Conservation (phyloP, 1,140 invertebrate species). For the Laodelphax striatellus region DNA sequence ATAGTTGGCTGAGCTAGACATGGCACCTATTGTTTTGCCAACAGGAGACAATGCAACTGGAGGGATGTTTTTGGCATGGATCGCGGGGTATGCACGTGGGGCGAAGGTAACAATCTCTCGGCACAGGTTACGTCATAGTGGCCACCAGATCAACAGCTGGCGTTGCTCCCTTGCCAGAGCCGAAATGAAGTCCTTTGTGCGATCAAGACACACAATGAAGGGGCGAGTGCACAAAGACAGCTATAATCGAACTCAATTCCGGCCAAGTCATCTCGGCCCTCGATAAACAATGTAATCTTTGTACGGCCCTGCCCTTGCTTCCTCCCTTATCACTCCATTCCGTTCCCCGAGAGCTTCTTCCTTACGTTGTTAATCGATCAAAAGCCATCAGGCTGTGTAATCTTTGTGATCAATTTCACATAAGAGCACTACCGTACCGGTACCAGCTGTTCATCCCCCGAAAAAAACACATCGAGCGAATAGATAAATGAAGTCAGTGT, state of each 20-base stretch:
- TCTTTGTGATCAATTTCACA: conserved; percentile 6
- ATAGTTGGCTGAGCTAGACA: no score
- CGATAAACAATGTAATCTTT: conserved; percentile 9
- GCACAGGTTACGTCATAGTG: neutral
- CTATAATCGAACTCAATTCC: conserved; percentile 9
- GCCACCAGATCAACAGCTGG: conserved; percentile 3
- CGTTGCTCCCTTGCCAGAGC: neutral
- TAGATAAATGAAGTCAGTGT: no score
- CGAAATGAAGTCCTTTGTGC: conserved; percentile 8
- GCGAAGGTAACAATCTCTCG: no score
- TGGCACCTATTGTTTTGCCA: no score
- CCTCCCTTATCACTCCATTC: neutral
- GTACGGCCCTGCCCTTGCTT: neutral
- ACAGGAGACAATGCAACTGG: no score
- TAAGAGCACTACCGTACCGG: neutral
- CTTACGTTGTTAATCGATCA: neutral
- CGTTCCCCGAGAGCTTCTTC: neutral
- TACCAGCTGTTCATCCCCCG: no score
- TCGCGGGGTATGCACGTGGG: no score
- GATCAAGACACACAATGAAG: conserved; percentile 1
- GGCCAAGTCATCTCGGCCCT: conserved; percentile 8
- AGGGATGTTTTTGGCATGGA: no score
- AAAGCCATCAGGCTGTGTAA: neutral
- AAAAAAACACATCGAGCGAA: no score
- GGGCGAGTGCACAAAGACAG: conserved; percentile 5